Evolutionary conservation across 2,888 invertebrate species (phyloP).

Genomic region (Acholoe squamosa): DNA sequence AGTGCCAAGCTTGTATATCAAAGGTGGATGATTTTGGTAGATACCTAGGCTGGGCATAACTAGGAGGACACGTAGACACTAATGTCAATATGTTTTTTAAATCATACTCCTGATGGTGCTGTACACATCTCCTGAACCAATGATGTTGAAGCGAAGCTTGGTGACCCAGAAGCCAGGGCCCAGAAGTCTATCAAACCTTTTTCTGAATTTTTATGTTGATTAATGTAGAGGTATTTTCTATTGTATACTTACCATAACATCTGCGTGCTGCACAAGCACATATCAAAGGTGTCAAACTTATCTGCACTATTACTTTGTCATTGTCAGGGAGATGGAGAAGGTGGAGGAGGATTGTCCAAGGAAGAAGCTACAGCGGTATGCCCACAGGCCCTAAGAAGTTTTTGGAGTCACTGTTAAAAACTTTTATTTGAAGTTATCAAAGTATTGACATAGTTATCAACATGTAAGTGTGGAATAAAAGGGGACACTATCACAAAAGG

Average conservation of each 20-base stretch:
- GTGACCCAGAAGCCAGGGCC: not conserved
- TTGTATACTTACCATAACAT: not conserved
- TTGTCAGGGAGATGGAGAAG: not conserved
- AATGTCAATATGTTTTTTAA: no score
- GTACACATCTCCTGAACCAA: no score
- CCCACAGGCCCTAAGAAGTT: not conserved
- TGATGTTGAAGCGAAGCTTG: not conserved
- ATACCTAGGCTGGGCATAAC: not conserved
- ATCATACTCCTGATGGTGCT: not conserved
- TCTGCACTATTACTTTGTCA: not conserved
- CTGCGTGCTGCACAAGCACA: not conserved
- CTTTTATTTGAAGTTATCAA: not conserved
- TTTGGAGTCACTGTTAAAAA: not conserved
- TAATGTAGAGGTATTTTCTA: not conserved
- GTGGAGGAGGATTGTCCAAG: not conserved
- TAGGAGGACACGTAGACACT: no score
- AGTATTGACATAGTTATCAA: not conserved
- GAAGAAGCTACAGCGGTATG: not conserved
- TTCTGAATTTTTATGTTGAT: not conserved
- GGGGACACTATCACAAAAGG: not conserved
- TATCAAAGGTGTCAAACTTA: not conserved
- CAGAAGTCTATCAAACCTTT: not conserved
- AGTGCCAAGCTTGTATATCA: not conserved
- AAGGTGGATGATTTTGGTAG: not conserved
- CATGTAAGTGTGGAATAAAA: not conserved